Evolutionary conservation across 2,113 vertebrate genomes (phyloP).

Genomic region (Aldabrachelys gigantea): DNA sequence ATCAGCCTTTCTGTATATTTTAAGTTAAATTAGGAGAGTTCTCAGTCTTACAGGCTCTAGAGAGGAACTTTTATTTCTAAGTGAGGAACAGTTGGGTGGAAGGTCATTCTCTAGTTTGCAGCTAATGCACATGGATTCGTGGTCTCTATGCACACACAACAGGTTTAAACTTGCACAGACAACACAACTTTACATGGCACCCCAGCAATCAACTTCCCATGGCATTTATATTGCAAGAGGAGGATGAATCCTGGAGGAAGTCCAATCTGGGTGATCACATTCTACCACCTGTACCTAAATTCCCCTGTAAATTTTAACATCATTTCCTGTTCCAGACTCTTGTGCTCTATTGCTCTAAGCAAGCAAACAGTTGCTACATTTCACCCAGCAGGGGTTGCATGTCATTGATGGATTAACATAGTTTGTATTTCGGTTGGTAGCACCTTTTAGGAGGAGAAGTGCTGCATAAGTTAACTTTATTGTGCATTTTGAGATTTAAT

Average conservation of each 20-base stretch:
- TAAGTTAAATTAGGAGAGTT: neutral
- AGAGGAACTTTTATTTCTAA: neutral
- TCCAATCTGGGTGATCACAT: neutral
- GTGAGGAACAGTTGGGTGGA: neutral
- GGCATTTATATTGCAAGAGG: neutral
- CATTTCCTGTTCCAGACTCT: neutral
- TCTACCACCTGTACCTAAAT: neutral
- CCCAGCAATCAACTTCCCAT: rapidly evolving
- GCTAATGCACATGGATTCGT: neutral
- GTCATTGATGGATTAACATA: neutral
- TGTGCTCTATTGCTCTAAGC: neutral
- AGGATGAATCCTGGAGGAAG: neutral
- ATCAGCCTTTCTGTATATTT: too few species aligned
- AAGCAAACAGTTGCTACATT: neutral
- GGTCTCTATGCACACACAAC: neutral
- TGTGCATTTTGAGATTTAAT: neutral
- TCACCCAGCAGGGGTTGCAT: neutral
- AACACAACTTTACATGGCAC: neutral
- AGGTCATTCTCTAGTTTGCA: neutral
- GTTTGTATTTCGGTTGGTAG: neutral
- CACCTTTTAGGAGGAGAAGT: neutral
- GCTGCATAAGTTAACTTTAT: rapidly evolving
- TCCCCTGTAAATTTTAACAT: neutral
- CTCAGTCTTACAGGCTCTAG: neutral
- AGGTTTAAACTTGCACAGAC: neutral